phyloP scores from a whole-genome alignment of 2,113 vertebrate genomes.

The Chamaea fasciata region DNA sequence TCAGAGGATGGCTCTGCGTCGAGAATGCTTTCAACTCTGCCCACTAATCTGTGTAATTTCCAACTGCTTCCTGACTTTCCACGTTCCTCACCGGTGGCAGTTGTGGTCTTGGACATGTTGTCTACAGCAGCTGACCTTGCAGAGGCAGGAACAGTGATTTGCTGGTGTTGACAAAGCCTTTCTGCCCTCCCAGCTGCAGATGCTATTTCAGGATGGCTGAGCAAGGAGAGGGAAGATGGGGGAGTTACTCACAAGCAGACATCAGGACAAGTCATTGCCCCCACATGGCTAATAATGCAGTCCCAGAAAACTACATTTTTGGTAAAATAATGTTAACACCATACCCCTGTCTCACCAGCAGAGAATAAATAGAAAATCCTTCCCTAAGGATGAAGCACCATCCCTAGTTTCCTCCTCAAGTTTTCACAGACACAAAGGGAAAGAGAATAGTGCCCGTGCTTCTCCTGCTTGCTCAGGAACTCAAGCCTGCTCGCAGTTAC shows the following conservation, averaged over 20 bases:
- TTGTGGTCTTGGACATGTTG: not conserved
- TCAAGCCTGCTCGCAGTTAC: not conserved
- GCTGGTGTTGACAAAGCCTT: conserved; percentile 27
- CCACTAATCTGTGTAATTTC: not conserved
- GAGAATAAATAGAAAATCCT: not conserved
- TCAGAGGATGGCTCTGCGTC: not conserved
- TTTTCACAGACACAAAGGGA: not conserved
- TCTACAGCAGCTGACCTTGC: not conserved
- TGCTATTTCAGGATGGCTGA: not conserved
- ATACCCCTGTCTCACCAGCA: not conserved
- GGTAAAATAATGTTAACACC: not conserved
- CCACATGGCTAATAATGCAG: not conserved
- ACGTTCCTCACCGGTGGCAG: not conserved
- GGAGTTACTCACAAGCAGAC: not conserved
- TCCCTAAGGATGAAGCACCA: not conserved
- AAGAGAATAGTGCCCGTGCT: not conserved
- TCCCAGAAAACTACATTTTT: not conserved
- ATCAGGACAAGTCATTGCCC: not conserved
- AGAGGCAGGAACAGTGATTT: conserved; percentile 1
- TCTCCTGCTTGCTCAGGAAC: not conserved
- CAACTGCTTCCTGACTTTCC: not conserved
- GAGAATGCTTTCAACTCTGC: not conserved
- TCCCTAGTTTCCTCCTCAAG: not conserved
- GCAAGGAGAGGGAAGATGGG: not conserved
- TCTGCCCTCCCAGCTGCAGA: not conserved